Base-by-base conservation (phyloP, 2,888 invertebrate species). In the Heliconius cydno region DNA sequence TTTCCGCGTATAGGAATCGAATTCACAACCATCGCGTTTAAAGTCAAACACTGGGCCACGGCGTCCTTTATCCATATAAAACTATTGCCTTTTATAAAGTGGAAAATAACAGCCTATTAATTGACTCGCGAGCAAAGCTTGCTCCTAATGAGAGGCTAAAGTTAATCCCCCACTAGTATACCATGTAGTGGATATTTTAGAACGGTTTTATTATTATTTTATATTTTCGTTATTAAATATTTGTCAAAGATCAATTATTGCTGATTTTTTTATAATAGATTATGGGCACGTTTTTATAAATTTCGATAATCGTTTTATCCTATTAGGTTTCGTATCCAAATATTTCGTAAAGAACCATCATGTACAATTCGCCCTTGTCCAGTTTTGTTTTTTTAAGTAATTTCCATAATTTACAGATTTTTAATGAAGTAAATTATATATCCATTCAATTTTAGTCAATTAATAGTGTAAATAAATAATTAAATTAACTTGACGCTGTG, bases 101-200 rank as follows among this genome's bases (percentile, higher is more conserved):
- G 68, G 25, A 41, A 68, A 68, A 38, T 41, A 68, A 38, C 68
- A 22, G 70, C 15, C 25, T 70, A 41, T 70, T 70, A 70, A 70
- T 70, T 46, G 70, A 70, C 41, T 41, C 25, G 70, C 34, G 38
- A 25, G n/a, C 57, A 60, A 73, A 73, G 73, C 73, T 73, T n/a
- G 15, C 57, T 73, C 57, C 60, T 73, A 73, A 73, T 73, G 38
- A 73, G 73, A 60, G 60, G 9, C 34, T 34, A 25, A 38, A 60
- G 60, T 73, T 73, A 73, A 73, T 73, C 73, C 73, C 73, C 13
- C 60, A 67, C 34, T 57, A 73, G 52, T 60, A 5, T 52, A n/a
- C 41, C 7, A 13, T 73, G 73, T n/a, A 46, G 76, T 4, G 30
- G 28, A 10, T 76, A 67, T 34, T 60, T n/a, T 73, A 60, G 57